A percentile compares a stretch with the other conserved stretches of the same genome.
Conservation (phyloP, 2,797 vertebrate genomes). For the Eleutherodactylus coqui region DNA sequence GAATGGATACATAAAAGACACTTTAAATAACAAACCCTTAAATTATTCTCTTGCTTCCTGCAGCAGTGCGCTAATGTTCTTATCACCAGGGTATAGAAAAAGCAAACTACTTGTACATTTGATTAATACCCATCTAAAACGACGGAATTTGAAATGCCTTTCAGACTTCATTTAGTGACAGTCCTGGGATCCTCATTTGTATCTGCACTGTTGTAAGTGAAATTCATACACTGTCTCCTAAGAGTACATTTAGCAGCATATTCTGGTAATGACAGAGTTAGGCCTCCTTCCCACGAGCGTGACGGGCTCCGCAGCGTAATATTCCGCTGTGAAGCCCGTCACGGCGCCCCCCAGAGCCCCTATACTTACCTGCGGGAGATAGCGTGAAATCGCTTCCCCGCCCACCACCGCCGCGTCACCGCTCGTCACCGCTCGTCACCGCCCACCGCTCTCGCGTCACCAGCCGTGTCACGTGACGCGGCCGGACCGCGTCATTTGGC, state of each 20-base stretch:
- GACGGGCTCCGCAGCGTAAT: no score
- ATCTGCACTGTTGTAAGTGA: neutral
- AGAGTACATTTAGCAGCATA: neutral
- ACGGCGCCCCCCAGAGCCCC: no score
- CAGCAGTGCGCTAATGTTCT: neutral
- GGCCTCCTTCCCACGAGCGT: no score
- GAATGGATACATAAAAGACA: conserved; percentile 20
- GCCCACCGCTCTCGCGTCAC: no score
- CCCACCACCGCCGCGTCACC: no score
- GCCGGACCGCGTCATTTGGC: no score
- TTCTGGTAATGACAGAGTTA: conserved; percentile 12
- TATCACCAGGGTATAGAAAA: conserved; percentile 24
- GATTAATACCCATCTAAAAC: conserved; percentile 33
- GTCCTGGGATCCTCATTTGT: neutral
- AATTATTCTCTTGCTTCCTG: conserved; percentile 14
- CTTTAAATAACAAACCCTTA: conserved; percentile 24
- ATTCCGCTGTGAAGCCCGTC: no score
- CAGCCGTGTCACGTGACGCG: no score
- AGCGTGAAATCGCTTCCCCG: no score
- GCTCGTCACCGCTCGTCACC: no score
- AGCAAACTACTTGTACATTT: conserved; percentile 29
- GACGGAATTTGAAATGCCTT: conserved; percentile 27
- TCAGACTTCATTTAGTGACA: neutral
- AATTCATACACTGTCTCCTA: neutral
- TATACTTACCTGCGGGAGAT: no score